These are phyloP conservation scores for Trilocha varians DNA, from an alignment of 2,888 invertebrate species.

Conservation along the genomic window DNA sequence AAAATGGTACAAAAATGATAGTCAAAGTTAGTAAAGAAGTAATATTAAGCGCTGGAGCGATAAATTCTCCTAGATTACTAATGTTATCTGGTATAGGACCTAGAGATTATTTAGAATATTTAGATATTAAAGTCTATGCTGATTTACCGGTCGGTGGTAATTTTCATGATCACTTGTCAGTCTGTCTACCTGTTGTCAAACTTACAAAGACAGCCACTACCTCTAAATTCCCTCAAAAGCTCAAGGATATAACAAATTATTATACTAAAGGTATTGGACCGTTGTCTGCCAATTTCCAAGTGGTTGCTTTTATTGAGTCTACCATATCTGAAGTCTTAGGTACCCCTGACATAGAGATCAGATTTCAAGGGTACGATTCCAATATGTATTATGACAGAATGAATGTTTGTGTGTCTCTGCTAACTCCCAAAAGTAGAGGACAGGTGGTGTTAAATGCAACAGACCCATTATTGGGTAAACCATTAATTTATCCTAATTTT, in stretches of 20 bases:
- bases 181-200: slow-evolving; percentile 58
- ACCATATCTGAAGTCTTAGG: slow-evolving; percentile 48
- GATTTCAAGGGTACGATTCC: slow-evolving; percentile 60
- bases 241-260: slow-evolving; percentile 57
- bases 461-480: slow-evolving; percentile 49
- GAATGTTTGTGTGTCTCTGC: slow-evolving; percentile 53
- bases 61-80: slow-evolving; percentile 56
- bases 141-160: slow-evolving; percentile 61
- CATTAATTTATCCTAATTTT: slow-evolving; percentile 60
- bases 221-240: slow-evolving; percentile 47
- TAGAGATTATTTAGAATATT: slow-evolving; percentile 58
- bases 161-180: slow-evolving; percentile 62
- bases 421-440: slow-evolving; percentile 60
- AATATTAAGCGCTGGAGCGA: slow-evolving; percentile 56
- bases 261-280: slow-evolving; percentile 56
- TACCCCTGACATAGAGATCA: slow-evolving; percentile 58
- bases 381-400: slow-evolving; percentile 64
- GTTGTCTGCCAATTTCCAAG: slow-evolving; percentile 61
- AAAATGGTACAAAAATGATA: slow-evolving; percentile 51
- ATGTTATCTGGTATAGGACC: slow-evolving; percentile 66
- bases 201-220: slow-evolving; percentile 47
- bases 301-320: slow-evolving; percentile 54
- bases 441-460: slow-evolving; percentile 54
- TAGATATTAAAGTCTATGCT: slow-evolving; percentile 40
- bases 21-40: slow-evolving; percentile 47